phyloP scores from a whole-genome alignment of 2,888 invertebrate genomes.

The Ennomos erosarius region DNA sequence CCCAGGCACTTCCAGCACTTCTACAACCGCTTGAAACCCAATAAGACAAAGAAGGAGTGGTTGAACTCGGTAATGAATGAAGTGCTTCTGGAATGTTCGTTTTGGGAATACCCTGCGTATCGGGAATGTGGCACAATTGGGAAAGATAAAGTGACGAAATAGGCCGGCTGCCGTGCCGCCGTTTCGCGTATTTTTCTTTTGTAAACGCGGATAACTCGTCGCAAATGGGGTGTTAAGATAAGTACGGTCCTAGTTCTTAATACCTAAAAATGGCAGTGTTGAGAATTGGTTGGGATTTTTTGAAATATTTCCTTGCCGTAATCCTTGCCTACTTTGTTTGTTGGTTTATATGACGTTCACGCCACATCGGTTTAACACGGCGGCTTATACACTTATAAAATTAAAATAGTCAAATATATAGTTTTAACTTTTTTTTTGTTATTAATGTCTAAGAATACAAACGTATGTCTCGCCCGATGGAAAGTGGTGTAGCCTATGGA shows the following conservation, averaged over 20 bases:
- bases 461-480: too few relatives aligned
- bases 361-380: too few relatives aligned
- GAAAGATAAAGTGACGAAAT: conserved; percentile 63
- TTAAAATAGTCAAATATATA: too few relatives aligned
- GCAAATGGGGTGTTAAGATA: conserved; percentile 26
- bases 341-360: too few relatives aligned
- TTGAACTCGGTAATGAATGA: conserved; percentile 62
- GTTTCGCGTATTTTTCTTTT: conserved; percentile 60
- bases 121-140: conserved; percentile 59
- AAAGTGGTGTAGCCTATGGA: too few relatives aligned
- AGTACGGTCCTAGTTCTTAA: conserved; percentile 19
- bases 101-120: conserved; percentile 53
- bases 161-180: conserved; percentile 48
- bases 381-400: too few relatives aligned
- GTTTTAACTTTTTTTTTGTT: too few relatives aligned
- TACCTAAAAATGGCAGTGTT: conserved; percentile 11
- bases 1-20: conserved; percentile 36
- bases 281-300: conserved; percentile 3
- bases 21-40: conserved; percentile 39
- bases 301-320: neutral
- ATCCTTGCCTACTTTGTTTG: neutral
- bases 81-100: conserved; percentile 55
- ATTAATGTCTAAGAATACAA: too few relatives aligned
- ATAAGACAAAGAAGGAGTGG: conserved; percentile 56
- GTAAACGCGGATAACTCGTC: conserved; percentile 30